These are phyloP conservation scores for Ypsolopha scabrella DNA, from an alignment of 2,888 invertebrate species.

Conservation along the genomic window DNA sequence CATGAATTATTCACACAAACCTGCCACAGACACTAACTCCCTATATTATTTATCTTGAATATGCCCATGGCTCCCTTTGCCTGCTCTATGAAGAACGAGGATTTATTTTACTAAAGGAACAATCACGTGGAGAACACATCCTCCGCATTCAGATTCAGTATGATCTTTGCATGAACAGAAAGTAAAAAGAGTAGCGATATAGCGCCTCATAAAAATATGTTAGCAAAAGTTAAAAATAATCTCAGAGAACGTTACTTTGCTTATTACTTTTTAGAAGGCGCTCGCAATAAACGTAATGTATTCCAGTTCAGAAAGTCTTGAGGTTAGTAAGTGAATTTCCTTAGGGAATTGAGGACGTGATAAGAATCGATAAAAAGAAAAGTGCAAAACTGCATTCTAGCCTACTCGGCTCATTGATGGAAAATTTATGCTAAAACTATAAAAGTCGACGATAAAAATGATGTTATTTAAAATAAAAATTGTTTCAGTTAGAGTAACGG, in stretches of 20 bases:
- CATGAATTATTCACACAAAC: not conserved
- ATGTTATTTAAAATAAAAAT: too few species aligned
- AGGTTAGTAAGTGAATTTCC: not conserved
- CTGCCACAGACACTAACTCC: not conserved
- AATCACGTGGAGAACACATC: not conserved
- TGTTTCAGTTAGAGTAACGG: too few species aligned
- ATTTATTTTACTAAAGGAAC: not conserved
- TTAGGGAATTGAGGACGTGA: not conserved
- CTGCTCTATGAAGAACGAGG: not conserved
- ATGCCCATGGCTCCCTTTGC: not conserved
- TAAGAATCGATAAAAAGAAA: not conserved
- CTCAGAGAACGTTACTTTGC: not conserved
- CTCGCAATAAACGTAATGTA: not conserved
- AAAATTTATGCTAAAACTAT: too few species aligned
- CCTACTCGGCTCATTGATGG: not conserved
- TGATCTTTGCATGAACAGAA: not conserved
- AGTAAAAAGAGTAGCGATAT: not conserved
- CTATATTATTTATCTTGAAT: not conserved
- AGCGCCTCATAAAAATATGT: not conserved
- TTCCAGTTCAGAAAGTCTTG: not conserved
- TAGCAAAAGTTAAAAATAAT: not conserved
- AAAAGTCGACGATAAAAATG: too few species aligned
- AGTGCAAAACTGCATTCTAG: not conserved
- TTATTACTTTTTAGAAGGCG: not conserved
- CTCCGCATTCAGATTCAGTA: not conserved